These are phyloP conservation scores for Drosophila quinaria DNA, from an alignment of 2,888 invertebrate genomes.

Conservation along the genomic window DNA sequence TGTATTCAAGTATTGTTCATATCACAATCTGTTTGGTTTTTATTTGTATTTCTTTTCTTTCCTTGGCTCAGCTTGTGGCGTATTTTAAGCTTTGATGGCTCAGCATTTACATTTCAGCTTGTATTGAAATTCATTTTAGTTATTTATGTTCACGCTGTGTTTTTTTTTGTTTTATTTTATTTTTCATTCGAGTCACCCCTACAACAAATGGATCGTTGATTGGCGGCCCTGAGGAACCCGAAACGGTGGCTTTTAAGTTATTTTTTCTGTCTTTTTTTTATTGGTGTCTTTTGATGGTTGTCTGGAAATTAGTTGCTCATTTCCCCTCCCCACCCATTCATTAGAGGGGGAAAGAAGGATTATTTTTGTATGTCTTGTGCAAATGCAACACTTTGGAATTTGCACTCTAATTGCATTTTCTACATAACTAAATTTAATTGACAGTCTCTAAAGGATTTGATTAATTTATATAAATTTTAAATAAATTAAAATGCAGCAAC, in stretches of 20 bases:
- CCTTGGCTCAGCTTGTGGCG: constrained; percentile 53
- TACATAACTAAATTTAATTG: constrained; percentile 27
- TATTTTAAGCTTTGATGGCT: constrained; percentile 67
- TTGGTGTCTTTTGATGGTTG: constrained; percentile 34
- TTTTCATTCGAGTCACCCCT: constrained; percentile 27
- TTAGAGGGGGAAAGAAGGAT: background rate
- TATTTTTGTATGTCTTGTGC: constrained; percentile 23
- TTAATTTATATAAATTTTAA: constrained; percentile 28
- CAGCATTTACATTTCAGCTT: constrained; percentile 70
- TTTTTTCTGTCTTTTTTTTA: constrained; percentile 16
- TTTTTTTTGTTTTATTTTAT: constrained; percentile 37
- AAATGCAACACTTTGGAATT: constrained; percentile 20
- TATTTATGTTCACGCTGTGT: constrained; percentile 72
- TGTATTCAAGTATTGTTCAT: constrained; percentile 40
- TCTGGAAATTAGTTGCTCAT: constrained; percentile 44
- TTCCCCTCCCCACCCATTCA: constrained; percentile 16
- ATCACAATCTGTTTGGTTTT: constrained; percentile 30
- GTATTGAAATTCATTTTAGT: constrained; percentile 73
- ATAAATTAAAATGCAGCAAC: constrained; percentile 15
- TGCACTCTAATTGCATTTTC: constrained; percentile 25
- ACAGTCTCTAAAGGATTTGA: constrained; percentile 33
- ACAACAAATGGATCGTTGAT: constrained; percentile 66
- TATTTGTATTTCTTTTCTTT: constrained; percentile 26
- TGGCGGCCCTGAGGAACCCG: constrained; percentile 56
- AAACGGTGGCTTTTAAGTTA: constrained; percentile 48